Percentiles rank a stretch among this genome's conserved stretches.
phyloP scores from a whole-genome alignment of 2,888 invertebrate species.

The Heteromyza rotundicornis region DNA sequence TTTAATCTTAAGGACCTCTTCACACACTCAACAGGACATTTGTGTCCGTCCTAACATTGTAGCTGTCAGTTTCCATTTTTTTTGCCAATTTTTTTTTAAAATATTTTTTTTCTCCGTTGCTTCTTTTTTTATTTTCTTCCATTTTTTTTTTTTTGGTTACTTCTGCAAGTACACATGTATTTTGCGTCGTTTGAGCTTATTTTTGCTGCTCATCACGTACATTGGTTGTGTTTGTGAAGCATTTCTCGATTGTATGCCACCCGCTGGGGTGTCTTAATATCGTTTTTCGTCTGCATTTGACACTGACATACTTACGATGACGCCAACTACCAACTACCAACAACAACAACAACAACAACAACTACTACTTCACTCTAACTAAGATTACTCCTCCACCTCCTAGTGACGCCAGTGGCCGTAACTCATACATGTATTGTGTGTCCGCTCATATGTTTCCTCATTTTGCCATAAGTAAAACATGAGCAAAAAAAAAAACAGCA shows the following conservation, averaged over 20 bases:
- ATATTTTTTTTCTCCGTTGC: too few species aligned
- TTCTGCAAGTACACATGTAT: background rate
- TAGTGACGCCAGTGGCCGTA: too few species aligned
- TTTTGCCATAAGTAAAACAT: background rate
- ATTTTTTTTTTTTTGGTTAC: background rate
- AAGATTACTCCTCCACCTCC: too few species aligned
- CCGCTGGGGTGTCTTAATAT: background rate
- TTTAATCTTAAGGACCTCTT: background rate
- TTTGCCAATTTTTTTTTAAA: too few species aligned
- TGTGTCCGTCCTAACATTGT: background rate
- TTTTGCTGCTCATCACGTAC: background rate
- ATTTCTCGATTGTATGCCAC: background rate
- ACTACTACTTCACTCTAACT: background rate
- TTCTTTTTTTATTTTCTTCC: background rate
- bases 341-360: too few species aligned
- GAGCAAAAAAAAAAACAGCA: background rate
- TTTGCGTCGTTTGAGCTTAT: background rate
- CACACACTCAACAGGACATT: slow-evolving; percentile 13
- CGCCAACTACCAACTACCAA: too few species aligned
- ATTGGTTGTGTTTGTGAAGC: too few species aligned
- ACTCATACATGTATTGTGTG: too few species aligned
- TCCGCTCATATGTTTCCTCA: too few species aligned
- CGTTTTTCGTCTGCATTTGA: background rate
- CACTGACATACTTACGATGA: background rate
- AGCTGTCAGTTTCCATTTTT: too few species aligned